A percentile compares a stretch with the other conserved stretches of the same genome.
Evolutionary conservation across 2,113 vertebrate species (phyloP).

Genomic region (Scalopus aquaticus): DNA sequence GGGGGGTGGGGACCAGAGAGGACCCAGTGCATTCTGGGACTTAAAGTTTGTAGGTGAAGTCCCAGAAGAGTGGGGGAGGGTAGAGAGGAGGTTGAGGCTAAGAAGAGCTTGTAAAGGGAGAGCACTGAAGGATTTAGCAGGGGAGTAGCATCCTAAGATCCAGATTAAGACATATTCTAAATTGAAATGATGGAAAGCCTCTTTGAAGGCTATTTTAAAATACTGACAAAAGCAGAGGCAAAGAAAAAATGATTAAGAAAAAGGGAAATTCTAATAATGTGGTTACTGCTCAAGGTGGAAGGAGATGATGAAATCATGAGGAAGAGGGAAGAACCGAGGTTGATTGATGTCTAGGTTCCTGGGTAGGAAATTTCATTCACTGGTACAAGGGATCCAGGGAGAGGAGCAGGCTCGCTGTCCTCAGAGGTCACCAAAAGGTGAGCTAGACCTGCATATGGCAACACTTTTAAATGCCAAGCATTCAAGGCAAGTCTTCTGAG

Average conservation of each 20-base stretch:
- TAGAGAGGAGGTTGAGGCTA: not conserved
- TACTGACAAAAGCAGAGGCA: not conserved
- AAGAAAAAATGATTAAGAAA: not conserved
- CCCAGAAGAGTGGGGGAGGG: too few species aligned
- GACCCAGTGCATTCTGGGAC: not conserved
- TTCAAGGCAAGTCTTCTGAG: not conserved
- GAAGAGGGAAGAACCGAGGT: not conserved
- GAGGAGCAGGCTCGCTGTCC: not conserved
- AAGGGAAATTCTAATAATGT: not conserved
- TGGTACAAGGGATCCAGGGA: not conserved
- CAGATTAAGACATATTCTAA: slow-evolving; percentile 10
- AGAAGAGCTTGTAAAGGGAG: not conserved
- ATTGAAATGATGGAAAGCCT: slow-evolving; percentile 1
- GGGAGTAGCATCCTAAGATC: not conserved
- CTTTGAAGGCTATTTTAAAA: not conserved
- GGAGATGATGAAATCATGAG: not conserved
- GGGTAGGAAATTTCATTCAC: not conserved
- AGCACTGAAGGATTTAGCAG: not conserved
- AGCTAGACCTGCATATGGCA: not conserved
- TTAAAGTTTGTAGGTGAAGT: not conserved
- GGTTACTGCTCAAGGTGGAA: not conserved
- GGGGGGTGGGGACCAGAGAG: not conserved
- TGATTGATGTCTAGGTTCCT: not conserved
- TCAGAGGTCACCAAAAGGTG: not conserved
- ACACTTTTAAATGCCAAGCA: not conserved